Base-by-base conservation (phyloP, 2,113 vertebrate species). In the Protobothrops mucrosquamatus region DNA sequence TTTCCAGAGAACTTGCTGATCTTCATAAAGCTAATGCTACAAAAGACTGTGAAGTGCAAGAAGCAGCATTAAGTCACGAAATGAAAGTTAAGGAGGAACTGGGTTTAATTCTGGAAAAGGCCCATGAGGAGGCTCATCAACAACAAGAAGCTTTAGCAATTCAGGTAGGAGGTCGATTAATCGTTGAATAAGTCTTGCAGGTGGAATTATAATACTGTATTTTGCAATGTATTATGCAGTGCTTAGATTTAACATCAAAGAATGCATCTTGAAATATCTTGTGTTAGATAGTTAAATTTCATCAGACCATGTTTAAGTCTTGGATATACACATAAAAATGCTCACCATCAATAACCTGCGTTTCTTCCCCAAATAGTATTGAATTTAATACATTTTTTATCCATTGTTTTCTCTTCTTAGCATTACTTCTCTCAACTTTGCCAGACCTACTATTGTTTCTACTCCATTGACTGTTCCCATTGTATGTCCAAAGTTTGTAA, bases 21-120 rank as follows among this genome's bases (percentile, higher is more conserved):
- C 98, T 99, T 92, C 99, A 99, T 93, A 99, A 99, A 97, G 98
- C 97, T 4, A 99, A 98, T 91, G 99, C 98, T 93, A 98, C 98
- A 56, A 99, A 98, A 97, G 99, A 98, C 92, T 99, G 99, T 9
- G 98, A 98, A 95, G 99, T 98, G 4, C 98, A 99, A 96, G 99
- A 99, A 94, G 98, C 97, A 54, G 98, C 98, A 24, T 95, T 99
- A 0, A 98, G 98, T 96, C 97, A 97, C 64, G 99, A 99, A 95
- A 98, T 98, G 81, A 98, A 98, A 96, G 98, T 98, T 20, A 99
- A 98, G 90, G 99, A 99, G 90, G 98, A 99, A 93, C 98, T 99
- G 91, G 98, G 97, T 11, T 89, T 98, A 89, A 98, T 98, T 10
- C 96, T 99, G 51, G 99, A 99, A 93, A 98, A 98, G 94, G 98